Conservation (phyloP, 2,797 vertebrate genomes). For the Leuciscus waleckii region DNA sequence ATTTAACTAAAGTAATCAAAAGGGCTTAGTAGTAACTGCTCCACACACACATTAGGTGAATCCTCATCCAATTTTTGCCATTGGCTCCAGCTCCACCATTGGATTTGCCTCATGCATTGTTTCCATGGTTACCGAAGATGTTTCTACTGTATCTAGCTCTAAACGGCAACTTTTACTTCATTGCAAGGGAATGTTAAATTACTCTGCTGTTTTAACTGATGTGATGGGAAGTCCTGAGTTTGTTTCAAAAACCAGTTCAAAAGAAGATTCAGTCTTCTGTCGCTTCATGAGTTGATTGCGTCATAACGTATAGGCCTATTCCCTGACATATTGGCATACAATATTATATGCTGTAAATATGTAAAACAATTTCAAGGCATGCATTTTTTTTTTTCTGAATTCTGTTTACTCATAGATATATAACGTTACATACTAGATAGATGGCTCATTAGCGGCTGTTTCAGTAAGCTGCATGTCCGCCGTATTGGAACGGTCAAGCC, state of each 20-base stretch:
- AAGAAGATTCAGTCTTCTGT: background rate
- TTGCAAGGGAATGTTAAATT: background rate
- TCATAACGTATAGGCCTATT: background rate
- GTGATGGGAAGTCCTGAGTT: background rate
- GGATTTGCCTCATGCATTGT: conserved; percentile 41
- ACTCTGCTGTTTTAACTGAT: background rate
- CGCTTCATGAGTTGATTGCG: background rate
- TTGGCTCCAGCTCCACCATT: conserved; percentile 4
- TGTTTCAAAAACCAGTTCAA: background rate
- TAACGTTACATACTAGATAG: too few relatives aligned
- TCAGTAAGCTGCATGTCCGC: too few relatives aligned
- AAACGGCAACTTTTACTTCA: conserved; percentile 8
- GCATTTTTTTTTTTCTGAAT: too few relatives aligned
- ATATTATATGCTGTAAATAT: background rate
- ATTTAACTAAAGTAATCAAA: conserved; percentile 19
- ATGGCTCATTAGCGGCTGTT: too few relatives aligned
- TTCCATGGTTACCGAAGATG: conserved; percentile 45
- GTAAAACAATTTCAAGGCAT: background rate
- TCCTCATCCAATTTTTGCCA: background rate
- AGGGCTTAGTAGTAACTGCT: background rate
- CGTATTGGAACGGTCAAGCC: too few relatives aligned
- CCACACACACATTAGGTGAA: background rate
- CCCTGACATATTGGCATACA: background rate
- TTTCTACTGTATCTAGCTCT: background rate
- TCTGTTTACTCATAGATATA: too few relatives aligned